Base-by-base conservation (phyloP, 2,797 vertebrate genomes). In the Todus mexicanus region DNA sequence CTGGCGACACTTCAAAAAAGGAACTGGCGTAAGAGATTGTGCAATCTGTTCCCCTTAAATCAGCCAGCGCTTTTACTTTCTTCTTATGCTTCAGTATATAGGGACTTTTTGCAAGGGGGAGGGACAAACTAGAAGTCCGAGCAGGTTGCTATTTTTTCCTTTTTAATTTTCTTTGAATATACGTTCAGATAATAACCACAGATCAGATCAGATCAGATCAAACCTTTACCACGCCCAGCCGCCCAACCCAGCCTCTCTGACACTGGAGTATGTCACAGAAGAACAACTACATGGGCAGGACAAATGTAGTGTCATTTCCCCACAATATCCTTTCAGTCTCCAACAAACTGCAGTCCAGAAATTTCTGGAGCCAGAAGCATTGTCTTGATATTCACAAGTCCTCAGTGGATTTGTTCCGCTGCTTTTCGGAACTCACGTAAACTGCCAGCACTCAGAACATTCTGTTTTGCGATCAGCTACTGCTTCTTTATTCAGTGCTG, bases 41-140 rank as follows among this genome's bases (percentile, higher is more conserved):
- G 54, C 85, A 86, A 86, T 65, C 43, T 95, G 60, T 85, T 92
- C 84, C 86, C 71, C 69, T 92, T 82, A 88, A 81, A 88, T 45
- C 37, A 87, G 54, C 14, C 71, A 83, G 57, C 66, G 26, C 47
- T 33, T 90, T 61, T 11, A 8, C 2, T 45, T 60, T 56, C 85
- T 71, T 7, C 29, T 35, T 80, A 2, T 18, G 77, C 38, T 78
- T 81, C 19, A 5, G 31, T 64, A 60, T n/a, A 85, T 11, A 48
- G 21, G 21, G 33, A 72, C 10, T 38, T 57, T 43, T 72, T 77
- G 13, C 35, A 72, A 77, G 33, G 26, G 10, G 9, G 74, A 71
- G 3, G 31, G 31, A 43, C 33, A 72, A 61, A 84, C 40, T 13
- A 60, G 16, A 77, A 64, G 7, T 60, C 54, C 61, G 10, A 17